These are phyloP conservation scores for Phallusia fumigata DNA, from an alignment of 23 tunicate genomes.

Conservation along the genomic window DNA sequence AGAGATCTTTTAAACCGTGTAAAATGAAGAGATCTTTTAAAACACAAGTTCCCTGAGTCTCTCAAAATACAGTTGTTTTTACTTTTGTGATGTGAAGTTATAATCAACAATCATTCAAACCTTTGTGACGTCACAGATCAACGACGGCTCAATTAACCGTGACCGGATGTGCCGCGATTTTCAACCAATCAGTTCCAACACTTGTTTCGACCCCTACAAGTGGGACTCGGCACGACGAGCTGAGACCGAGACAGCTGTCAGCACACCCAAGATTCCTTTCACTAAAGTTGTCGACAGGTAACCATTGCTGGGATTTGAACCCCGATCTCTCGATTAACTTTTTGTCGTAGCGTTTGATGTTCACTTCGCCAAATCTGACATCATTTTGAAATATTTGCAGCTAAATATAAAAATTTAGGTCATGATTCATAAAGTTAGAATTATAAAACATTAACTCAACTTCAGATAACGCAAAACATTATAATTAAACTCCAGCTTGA, in stretches of 20 bases:
- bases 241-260: not conserved
- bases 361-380: too few relatives aligned
- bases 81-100: too few relatives aligned
- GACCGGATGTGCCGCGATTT: slow-evolving; percentile 72
- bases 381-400: too few relatives aligned
- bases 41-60: too few relatives aligned
- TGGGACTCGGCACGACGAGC: slow-evolving; percentile 46
- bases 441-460: not conserved
- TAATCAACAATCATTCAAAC: not conserved
- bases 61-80: too few relatives aligned
- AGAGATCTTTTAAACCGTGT: too few relatives aligned
- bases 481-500: not conserved
- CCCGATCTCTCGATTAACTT: too few relatives aligned
- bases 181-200: slow-evolving; percentile 47
- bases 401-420: too few relatives aligned
- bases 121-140: slow-evolving; percentile 48
- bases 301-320: too few relatives aligned
- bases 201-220: slow-evolving; percentile 94
- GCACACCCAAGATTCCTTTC: not conserved
- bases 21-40: too few relatives aligned
- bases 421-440: too few relatives aligned
- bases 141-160: slow-evolving; percentile 79
- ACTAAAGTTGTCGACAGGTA: slow-evolving; percentile 13
- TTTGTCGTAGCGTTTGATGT: too few relatives aligned
- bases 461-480: slow-evolving; percentile 1